phyloP scores from a whole-genome alignment of 2,888 invertebrate species.

The Eupithecia insigniata region DNA sequence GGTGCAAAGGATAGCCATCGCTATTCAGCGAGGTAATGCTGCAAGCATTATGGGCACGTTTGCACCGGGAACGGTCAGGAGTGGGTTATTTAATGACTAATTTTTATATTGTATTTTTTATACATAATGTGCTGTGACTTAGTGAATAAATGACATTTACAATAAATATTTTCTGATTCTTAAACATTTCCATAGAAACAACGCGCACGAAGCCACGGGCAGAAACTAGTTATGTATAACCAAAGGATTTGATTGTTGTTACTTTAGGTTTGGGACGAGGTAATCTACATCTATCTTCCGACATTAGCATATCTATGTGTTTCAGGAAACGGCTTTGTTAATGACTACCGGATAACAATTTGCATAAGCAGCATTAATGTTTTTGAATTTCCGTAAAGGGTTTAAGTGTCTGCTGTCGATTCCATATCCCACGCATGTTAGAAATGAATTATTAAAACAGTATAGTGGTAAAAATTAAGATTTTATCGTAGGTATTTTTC shows the following conservation, averaged over 20 bases:
- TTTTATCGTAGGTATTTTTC: not conserved
- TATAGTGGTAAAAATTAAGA: not conserved
- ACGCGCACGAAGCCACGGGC: not conserved
- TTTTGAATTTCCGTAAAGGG: slow-evolving; percentile 1
- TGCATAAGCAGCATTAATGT: slow-evolving; percentile 36
- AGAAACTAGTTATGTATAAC: not conserved
- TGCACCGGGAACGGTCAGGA: no score
- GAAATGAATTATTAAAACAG: not conserved
- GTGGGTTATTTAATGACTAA: no score
- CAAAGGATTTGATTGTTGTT: not conserved
- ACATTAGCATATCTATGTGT: slow-evolving; percentile 31
- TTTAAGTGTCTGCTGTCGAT: not conserved
- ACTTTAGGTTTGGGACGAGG: not conserved
- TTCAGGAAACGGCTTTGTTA: slow-evolving; percentile 27
- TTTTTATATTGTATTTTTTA: no score
- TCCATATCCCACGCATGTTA: not conserved
- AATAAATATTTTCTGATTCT: no score
- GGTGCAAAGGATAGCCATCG: no score
- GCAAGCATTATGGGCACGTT: no score
- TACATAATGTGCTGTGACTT: no score
- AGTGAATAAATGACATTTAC: no score
- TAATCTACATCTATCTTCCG: slow-evolving; percentile 29
- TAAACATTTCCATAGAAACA: not conserved
- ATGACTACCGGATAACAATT: slow-evolving; percentile 37
- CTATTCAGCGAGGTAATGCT: no score